Base-by-base conservation (phyloP, 2,888 invertebrate genomes). In the Drosophila fungiperda region DNA sequence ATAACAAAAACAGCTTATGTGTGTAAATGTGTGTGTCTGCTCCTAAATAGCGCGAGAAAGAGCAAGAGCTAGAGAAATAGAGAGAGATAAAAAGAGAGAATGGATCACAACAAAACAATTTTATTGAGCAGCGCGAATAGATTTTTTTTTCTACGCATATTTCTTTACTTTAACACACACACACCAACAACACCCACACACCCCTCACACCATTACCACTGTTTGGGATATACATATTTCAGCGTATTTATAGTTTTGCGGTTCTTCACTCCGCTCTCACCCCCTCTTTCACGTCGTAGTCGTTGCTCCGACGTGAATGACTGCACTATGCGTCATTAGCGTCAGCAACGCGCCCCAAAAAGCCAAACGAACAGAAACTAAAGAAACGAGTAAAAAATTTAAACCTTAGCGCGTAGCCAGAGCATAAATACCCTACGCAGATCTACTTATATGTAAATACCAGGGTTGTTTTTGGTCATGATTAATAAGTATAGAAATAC, bases 301-400 rank as follows among this genome's bases (percentile, higher is more conserved):
- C 50, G 4, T 1, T 49, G 23, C 42, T 11, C 54, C 38, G 48
- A 36, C 62, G 61, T 59, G 65, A 67, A 65, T 82, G 78, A 74
- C 78, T 81, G 59, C 20, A 49, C 59, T 70, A 79, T 79, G 79
- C 78, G 82, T 80, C 79, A 82, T 74, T 74, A 45, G 26, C 42
- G 55, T 38, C 70, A 74, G 26, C 36, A 65, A 17, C 65, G 68
- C 42, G 63, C 63, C 65, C 72, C 58, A 63, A 68, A 73, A 71
- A 58, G 64, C n/a, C 23, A 42, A 78, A 8, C 15, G 15, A 23
- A 23, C 45, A 45, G 45, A 63, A 52, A 38, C 26, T 9, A 20
- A 69, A 60, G 32, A 53, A 78, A 70, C 23, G 15, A 26, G 59
- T 45, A 49, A 61, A 60, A 68, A 20, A 40, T 6, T 17, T 1